Percentiles rank a stretch among this genome's conserved stretches.
phyloP scores from a whole-genome alignment of 2,797 vertebrate species.

The Phoebastria nigripes region DNA sequence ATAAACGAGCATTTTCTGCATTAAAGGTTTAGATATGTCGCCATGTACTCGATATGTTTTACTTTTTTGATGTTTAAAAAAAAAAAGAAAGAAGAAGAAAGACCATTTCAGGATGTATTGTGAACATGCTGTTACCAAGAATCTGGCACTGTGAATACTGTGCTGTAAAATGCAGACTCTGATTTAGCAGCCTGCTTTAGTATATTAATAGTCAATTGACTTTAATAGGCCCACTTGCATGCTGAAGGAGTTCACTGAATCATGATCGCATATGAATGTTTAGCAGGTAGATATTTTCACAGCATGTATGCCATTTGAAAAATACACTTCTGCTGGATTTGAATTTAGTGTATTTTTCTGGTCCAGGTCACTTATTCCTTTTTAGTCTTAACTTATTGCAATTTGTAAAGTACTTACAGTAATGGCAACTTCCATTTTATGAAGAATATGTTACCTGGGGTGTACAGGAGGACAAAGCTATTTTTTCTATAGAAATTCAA shows the following conservation, averaged over 20 bases:
- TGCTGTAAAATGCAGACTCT: background rate
- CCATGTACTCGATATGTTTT: background rate
- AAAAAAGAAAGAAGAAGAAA: background rate
- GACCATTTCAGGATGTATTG: background rate
- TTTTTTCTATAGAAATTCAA: background rate
- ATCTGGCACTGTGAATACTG: fast-evolving
- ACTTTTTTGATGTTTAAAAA: background rate
- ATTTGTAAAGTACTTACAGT: background rate
- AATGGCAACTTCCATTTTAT: background rate
- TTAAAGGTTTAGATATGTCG: background rate
- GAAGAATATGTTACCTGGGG: background rate
- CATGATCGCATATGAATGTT: background rate
- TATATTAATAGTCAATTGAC: background rate
- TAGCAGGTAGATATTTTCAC: background rate
- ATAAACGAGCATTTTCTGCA: background rate
- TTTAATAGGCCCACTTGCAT: background rate
- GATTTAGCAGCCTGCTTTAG: background rate
- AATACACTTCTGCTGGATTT: background rate
- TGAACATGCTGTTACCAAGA: background rate
- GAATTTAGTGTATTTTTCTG: background rate
- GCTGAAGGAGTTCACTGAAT: background rate
- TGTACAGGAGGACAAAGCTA: background rate
- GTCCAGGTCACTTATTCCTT: background rate
- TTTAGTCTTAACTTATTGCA: background rate
- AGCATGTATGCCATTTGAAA: background rate